These are phyloP conservation scores for Drosophila murphyi DNA, from an alignment of 1,140 invertebrate species.

Conservation along the genomic window DNA sequence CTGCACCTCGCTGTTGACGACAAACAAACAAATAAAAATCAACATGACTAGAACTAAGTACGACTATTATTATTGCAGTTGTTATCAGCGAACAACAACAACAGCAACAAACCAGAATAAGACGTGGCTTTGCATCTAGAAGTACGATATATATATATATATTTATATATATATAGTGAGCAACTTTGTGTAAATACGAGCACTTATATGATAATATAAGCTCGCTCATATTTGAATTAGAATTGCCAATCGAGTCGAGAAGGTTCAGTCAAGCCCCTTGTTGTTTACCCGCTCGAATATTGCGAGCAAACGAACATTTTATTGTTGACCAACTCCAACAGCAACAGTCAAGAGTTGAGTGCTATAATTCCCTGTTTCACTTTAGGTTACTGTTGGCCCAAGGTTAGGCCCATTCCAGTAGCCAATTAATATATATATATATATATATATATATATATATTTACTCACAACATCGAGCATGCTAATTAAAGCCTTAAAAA, in stretches of 20 bases:
- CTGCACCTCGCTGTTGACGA: constrained; percentile 25
- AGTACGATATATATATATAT: constrained; percentile 8
- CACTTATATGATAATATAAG: constrained; percentile 20
- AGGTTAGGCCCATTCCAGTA: constrained; percentile 16
- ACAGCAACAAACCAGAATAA: constrained; percentile 6
- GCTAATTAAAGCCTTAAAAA: constrained; percentile 56
- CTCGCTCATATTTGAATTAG: constrained; percentile 35
- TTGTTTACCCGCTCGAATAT: constrained; percentile 19
- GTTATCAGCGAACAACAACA: constrained; percentile 38
- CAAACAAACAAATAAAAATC: constrained; percentile 57
- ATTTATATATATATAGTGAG: constrained; percentile 3
- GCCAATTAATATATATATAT: not conserved
- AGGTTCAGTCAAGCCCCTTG: not conserved
- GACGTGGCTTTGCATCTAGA: constrained; percentile 37
- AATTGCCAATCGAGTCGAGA: constrained; percentile 33
- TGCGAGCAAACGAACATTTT: constrained; percentile 9
- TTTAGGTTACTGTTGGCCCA: constrained; percentile 8
- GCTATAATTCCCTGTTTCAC: constrained; percentile 6
- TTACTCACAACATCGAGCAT: constrained; percentile 46
- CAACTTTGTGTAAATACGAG: constrained; percentile 23
- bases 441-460: not conserved
- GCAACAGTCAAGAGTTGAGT: constrained; percentile 13
- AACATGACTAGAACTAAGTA: constrained; percentile 38
- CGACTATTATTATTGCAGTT: constrained; percentile 31
- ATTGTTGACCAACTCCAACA: constrained; percentile 37